phyloP scores from a whole-genome alignment of 1,140 invertebrate species.

The Conopomorpha cramerella region DNA sequence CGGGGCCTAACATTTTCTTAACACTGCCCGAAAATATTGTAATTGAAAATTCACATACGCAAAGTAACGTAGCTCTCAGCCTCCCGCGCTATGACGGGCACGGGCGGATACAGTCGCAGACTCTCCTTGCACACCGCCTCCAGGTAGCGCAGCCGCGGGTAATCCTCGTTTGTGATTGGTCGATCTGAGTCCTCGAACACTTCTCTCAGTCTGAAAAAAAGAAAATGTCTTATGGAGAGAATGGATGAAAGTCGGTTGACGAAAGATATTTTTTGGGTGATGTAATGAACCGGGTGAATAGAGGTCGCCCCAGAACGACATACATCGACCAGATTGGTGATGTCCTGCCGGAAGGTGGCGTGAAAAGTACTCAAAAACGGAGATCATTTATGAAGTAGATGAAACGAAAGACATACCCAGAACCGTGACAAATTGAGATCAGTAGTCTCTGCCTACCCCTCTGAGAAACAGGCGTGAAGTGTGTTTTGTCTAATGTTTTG shows the following conservation, averaged over 20 bases:
- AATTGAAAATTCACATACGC: conserved; percentile 14
- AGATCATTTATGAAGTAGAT: too few species aligned
- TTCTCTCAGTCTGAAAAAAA: conserved; percentile 10
- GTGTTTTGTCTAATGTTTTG: too few species aligned
- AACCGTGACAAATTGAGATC: too few species aligned
- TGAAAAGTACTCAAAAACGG: too few species aligned
- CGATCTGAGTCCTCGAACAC: conserved; percentile 15
- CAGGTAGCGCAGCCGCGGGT: conserved; percentile 63
- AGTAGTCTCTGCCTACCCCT: too few species aligned
- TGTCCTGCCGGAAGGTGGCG: too few species aligned
- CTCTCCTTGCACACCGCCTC: conserved; percentile 69
- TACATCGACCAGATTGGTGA: too few species aligned
- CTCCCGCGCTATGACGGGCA: conserved; percentile 58
- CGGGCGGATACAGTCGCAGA: conserved; percentile 64
- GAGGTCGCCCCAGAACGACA: too few species aligned
- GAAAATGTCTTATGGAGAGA: not conserved
- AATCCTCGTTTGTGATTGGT: conserved; percentile 41
- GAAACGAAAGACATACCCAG: not conserved
- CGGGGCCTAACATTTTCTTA: too few species aligned
- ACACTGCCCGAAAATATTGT: too few species aligned
- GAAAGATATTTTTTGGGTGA: not conserved
- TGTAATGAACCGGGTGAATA: too few species aligned
- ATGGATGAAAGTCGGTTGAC: too few species aligned
- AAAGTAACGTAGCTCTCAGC: conserved; percentile 9
- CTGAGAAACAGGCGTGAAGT: not conserved